Base-by-base conservation (phyloP, 2,113 vertebrate species). In the Addax nasomaculatus region DNA sequence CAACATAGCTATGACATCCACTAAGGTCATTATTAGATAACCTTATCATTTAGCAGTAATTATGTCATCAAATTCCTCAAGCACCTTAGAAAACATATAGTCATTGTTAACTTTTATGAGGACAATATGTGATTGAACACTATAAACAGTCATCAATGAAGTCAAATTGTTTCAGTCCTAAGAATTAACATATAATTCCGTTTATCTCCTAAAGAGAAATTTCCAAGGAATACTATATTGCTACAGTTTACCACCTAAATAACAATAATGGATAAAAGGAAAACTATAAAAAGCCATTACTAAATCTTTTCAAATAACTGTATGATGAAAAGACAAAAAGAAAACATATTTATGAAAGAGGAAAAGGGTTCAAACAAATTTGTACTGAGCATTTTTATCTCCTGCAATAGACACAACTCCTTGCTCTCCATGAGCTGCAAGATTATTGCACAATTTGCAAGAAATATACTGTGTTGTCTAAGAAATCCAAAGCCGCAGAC, bases 171-270 rank as follows among this genome's bases (percentile, higher is more conserved):
- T 88, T 92, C 57, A 94, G 23, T 92, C 67, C 73, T 88, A 43
- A 79, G 39, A 94, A 94, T 89, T 94, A 89, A 80, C 23, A 90
- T 45, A 45, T 70, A 93, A 93, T 93, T 73, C 91, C 25, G 1
- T 92, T 81, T 95, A 81, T 85, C 16, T 85, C 29, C 53, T 73
- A 95, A 19, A 53, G 5, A 98, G 33, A 94, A 94, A 94, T 8
- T 90, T 91, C 2, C 51, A 86, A 96, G 30, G 5, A 13, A 80
- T 47, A 2, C 6, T 86, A 53, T 67, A 70, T 84, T 78, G 14
- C 15, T 51, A 43, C 11, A 45, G 6, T 49, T 97, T 39, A 89
- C 45, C 57, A 89, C 86, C 85, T 6, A 29, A 53, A 64, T 70
- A 84, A 84, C n/a, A 84, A 39, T 83, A 39, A 55, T 39, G 53